These are phyloP conservation scores for Synanthedon myopaeformis DNA, from an alignment of 2,888 invertebrate genomes.

Conservation along the genomic window DNA sequence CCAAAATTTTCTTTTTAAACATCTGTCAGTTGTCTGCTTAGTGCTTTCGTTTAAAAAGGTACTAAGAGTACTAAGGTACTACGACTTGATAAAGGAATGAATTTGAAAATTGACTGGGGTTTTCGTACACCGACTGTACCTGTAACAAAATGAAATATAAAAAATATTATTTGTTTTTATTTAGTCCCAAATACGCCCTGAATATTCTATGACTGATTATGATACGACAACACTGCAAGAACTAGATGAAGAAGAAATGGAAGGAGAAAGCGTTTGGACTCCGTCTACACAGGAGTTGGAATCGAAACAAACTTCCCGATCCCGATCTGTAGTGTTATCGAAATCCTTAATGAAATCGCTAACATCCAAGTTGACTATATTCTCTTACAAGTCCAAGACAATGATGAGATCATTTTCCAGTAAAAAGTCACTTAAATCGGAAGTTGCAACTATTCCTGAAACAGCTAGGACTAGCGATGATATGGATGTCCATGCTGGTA, in stretches of 20 bases:
- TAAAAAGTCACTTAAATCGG: constrained; percentile 2
- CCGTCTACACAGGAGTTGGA: constrained; percentile 12
- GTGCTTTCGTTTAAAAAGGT: too few relatives aligned
- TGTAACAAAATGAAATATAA: too few relatives aligned
- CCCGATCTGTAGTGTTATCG: constrained; percentile 16
- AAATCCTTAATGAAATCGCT: constrained; percentile 16
- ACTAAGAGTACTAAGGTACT: too few relatives aligned
- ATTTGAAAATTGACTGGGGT: too few relatives aligned
- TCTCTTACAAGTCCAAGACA: constrained; percentile 15
- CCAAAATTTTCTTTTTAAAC: too few relatives aligned
- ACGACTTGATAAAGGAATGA: too few relatives aligned
- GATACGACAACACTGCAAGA: constrained; percentile 18
- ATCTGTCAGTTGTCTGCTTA: too few relatives aligned
- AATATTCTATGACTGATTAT: constrained; percentile 28
- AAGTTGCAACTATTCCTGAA: constrained; percentile 1
- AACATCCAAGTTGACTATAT: constrained; percentile 10
- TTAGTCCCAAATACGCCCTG: constrained; percentile 12
- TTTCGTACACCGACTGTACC: too few relatives aligned
- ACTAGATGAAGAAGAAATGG: constrained; percentile 19
- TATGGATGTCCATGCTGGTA: constrained; percentile 25
- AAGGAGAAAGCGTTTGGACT: constrained; percentile 29
- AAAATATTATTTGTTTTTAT: background rate
- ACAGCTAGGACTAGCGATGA: constrained; percentile 29
- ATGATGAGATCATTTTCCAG: constrained; percentile 16
- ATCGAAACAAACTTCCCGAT: constrained; percentile 15